phyloP scores from a whole-genome alignment of 2,888 invertebrate species.

The Lochmaea crataegi region DNA sequence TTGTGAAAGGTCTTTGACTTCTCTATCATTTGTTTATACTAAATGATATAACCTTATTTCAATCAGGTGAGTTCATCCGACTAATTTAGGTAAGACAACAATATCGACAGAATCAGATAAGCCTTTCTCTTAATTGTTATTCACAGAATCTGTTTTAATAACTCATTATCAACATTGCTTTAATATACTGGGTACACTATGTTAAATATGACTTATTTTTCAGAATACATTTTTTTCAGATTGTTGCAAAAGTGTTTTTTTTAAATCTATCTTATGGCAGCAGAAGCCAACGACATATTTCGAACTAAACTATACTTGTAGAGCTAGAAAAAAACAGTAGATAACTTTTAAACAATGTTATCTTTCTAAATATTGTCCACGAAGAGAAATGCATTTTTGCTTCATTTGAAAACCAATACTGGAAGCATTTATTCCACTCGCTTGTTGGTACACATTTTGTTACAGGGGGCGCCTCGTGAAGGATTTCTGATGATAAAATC shows the following conservation, averaged over 20 bases:
- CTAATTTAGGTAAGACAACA: conserved; percentile 49
- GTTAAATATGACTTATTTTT: conserved; percentile 4
- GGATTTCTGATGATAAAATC: too few relatives aligned
- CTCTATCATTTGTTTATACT: conserved; percentile 49
- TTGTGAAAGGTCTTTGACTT: conserved; percentile 50
- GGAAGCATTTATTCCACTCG: too few relatives aligned
- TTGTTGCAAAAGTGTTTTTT: neutral
- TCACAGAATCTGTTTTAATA: conserved; percentile 21
- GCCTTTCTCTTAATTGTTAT: conserved; percentile 51
- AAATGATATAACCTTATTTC: conserved; percentile 53
- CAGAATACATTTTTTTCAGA: neutral
- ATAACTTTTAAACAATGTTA: too few relatives aligned
- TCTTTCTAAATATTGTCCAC: too few relatives aligned
- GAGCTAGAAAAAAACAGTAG: too few relatives aligned
- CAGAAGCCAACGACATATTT: too few relatives aligned
- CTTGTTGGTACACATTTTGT: too few relatives aligned
- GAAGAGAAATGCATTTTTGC: too few relatives aligned
- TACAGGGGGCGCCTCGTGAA: too few relatives aligned
- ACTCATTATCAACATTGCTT: conserved; percentile 7
- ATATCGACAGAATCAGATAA: conserved; percentile 42
- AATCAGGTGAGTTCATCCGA: conserved; percentile 44
- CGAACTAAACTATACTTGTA: too few relatives aligned
- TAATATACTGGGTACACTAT: neutral
- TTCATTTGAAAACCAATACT: too few relatives aligned
- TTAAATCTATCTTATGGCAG: too few relatives aligned